phyloP scores from a whole-genome alignment of 2,888 invertebrate genomes.

The Lasioglossum leucozonium region DNA sequence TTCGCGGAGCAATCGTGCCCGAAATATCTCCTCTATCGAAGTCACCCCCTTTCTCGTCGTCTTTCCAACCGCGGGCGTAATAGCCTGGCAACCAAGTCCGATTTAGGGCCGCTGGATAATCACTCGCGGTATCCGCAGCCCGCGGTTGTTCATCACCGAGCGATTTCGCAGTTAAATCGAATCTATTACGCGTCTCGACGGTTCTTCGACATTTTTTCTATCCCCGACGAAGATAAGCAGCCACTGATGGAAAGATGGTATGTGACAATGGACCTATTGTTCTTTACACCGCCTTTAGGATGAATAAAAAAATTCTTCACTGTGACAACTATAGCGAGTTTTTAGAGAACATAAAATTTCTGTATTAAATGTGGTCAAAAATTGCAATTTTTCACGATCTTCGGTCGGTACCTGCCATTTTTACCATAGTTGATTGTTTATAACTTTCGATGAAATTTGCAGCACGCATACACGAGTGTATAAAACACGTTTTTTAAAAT shows the following conservation, averaged over 20 bases:
- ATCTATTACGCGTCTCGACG: neutral
- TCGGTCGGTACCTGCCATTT: too few species aligned
- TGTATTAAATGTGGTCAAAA: too few species aligned
- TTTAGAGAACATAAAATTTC: too few species aligned
- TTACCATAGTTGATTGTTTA: too few species aligned
- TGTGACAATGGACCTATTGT: conserved; percentile 33
- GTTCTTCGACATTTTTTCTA: neutral
- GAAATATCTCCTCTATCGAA: neutral
- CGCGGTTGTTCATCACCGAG: neutral
- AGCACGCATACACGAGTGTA: too few species aligned
- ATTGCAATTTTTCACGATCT: too few species aligned
- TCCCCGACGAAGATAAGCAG: conserved; percentile 57
- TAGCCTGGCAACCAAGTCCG: neutral
- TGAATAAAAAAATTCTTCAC: neutral
- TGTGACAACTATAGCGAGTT: too few species aligned
- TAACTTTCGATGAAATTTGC: too few species aligned
- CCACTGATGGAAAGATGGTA: conserved; percentile 63
- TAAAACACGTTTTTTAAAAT: too few species aligned
- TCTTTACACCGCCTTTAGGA: neutral
- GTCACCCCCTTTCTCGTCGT: neutral
- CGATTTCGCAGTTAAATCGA: neutral
- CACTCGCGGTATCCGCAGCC: neutral
- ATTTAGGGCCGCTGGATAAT: neutral
- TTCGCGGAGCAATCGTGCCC: neutral
- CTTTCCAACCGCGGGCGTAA: neutral